These are phyloP conservation scores for Microctenopoma stevenorrisi DNA, from an alignment of 2,797 vertebrate genomes.

Conservation along the genomic window DNA sequence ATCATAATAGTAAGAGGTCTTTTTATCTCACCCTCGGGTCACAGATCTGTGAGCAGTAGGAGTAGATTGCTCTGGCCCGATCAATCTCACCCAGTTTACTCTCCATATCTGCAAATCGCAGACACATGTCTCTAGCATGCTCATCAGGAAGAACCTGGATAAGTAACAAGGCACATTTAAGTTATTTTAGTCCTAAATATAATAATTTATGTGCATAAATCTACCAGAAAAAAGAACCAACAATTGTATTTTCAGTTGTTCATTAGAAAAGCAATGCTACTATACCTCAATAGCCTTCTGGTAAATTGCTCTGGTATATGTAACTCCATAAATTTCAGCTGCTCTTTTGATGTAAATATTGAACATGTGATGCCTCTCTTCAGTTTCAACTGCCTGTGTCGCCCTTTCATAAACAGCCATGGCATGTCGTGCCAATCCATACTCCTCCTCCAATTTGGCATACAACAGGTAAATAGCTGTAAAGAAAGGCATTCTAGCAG, in stretches of 20 bases:
- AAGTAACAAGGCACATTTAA: background rate
- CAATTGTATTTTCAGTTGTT: background rate
- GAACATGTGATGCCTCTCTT: slow-evolving; percentile 92
- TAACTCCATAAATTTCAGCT: slow-evolving; percentile 95
- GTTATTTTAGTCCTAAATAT: background rate
- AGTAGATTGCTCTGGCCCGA: slow-evolving; percentile 92
- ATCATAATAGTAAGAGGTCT: background rate
- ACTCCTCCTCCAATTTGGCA: slow-evolving; percentile 93
- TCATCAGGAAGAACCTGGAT: slow-evolving; percentile 91
- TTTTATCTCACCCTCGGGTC: slow-evolving; percentile 88
- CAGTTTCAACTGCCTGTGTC: slow-evolving; percentile 88
- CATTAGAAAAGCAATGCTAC: background rate
- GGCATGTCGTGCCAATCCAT: slow-evolving; percentile 92
- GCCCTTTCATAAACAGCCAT: slow-evolving; percentile 96
- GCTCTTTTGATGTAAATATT: slow-evolving; percentile 96
- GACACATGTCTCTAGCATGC: slow-evolving; percentile 92
- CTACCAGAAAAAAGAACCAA: background rate
- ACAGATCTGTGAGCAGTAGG: slow-evolving; percentile 95
- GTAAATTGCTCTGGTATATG: slow-evolving; percentile 93
- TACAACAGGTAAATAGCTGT: slow-evolving; percentile 93
- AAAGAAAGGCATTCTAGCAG: slow-evolving; percentile 7
- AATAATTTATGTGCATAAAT: background rate
- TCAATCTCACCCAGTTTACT: slow-evolving; percentile 96
- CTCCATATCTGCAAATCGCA: slow-evolving; percentile 96
- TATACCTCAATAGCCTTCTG: slow-evolving; percentile 94